Base-by-base conservation (phyloP, 2,797 vertebrate genomes). In the Paramormyrops hopkinsi region DNA sequence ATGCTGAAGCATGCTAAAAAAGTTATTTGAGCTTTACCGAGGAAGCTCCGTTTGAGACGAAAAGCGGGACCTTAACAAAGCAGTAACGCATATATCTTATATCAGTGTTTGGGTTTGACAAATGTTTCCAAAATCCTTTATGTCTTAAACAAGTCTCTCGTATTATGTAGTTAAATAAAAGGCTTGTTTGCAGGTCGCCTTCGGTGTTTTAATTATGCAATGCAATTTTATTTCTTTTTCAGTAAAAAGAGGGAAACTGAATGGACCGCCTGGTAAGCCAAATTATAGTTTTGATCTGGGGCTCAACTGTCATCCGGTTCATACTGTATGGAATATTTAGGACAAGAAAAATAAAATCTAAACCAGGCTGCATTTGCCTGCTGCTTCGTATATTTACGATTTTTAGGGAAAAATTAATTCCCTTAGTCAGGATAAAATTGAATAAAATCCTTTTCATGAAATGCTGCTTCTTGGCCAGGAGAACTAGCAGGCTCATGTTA, bases 201-300 rank as follows among this genome's bases (percentile, higher is more conserved):
- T 17, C 14, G 76, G 37, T 82, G 37, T 41, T 82, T 37, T 87
- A 54, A 33, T 54, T 54, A 37, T 56, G 22, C 54, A 8, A 87
- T 56, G 29, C 19, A 56, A 25, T 87, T 37, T 54, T 41, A 29
- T 69, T 17, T 87, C 9, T 33, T 84, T 65, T 69, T 1, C 46
- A 95, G 94, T 95, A 85, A 94, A 94, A 91, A 93, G 89, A 92
- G 94, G 93, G 88, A 93, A 88, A 65, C 79, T 95, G 89, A 41
- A 88, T 90, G 92, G 92, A 92, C 84, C 90, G 76, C 46, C 85
- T 83, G 93, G 94, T 94, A 91, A 94, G 65, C 0, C 48, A 50
- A 79, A 79, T 79, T 3, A n/a, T 44, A 46, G 5, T 46, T 46
- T 37, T 76, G 33, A 19, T 41, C 19, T 82, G 14, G 5, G 17